Evolutionary conservation across 2,797 vertebrate species (phyloP).

Genomic region (Sebastes cheni): DNA sequence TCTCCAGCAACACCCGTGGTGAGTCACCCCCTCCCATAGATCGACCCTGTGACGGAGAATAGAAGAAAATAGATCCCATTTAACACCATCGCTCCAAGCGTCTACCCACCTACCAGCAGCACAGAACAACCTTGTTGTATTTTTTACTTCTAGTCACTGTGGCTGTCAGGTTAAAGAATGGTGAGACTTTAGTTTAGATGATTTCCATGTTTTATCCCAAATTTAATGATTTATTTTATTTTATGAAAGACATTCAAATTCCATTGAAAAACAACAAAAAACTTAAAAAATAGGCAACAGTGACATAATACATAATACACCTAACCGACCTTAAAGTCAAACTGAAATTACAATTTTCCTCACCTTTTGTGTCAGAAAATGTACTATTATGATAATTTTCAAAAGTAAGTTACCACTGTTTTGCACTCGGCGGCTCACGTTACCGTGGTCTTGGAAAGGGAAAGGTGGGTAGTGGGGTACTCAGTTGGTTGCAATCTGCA

Average conservation of each 20-base stretch:
- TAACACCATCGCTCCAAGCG: background rate
- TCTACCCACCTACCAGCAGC: background rate
- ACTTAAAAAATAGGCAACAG: background rate
- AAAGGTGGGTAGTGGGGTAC: too few species aligned
- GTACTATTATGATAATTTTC: background rate
- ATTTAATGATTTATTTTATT: background rate
- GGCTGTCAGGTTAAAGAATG: background rate
- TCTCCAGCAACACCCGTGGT: slow-evolving; percentile 97
- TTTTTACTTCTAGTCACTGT: background rate
- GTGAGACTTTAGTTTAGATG: background rate
- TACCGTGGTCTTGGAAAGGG: too few species aligned
- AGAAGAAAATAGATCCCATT: background rate
- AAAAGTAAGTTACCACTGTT: too few species aligned
- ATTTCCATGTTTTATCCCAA: background rate
- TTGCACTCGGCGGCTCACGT: too few species aligned
- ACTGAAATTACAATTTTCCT: background rate
- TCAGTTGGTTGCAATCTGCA: too few species aligned
- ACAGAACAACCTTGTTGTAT: background rate
- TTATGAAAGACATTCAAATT: background rate
- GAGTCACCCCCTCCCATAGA: slow-evolving; percentile 55
- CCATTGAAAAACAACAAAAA: background rate
- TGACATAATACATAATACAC: background rate
- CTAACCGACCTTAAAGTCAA: background rate
- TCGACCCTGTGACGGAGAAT: background rate
- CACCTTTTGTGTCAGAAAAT: background rate